Conservation (phyloP, 2,888 invertebrate species). For the Bombylius major region DNA sequence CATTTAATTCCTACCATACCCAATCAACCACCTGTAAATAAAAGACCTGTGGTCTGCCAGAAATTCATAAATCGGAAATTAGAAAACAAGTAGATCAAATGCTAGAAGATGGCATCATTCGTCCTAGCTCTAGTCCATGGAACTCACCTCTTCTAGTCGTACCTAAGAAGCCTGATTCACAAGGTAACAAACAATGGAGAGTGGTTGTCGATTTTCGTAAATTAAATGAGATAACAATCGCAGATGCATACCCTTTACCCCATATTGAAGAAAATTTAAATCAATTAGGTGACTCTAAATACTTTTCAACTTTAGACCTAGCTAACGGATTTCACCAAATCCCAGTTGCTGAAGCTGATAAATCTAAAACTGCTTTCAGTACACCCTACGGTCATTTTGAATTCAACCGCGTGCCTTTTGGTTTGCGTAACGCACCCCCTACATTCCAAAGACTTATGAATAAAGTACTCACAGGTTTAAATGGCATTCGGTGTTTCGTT, state of each 20-base stretch:
- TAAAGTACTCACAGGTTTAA: conserved; percentile 23
- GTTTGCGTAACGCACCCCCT: conserved; percentile 29
- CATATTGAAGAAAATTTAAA: conserved; percentile 27
- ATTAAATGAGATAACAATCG: conserved; percentile 27
- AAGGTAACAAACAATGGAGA: conserved; percentile 20
- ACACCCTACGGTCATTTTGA: conserved; percentile 24
- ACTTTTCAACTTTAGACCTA: conserved; percentile 28
- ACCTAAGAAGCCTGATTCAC: conserved; percentile 24
- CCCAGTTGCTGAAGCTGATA: conserved; percentile 5
- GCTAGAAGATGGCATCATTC: conserved; percentile 21
- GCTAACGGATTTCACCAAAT: conserved; percentile 29
- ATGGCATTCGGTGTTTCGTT: conserved; percentile 14
- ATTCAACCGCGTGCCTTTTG: conserved; percentile 26
- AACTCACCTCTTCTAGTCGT: conserved; percentile 17
- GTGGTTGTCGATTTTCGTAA: conserved; percentile 27
- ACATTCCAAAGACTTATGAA: conserved; percentile 32
- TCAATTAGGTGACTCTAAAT: conserved; percentile 24
- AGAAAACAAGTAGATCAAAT: conserved; percentile 20
- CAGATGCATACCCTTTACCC: conserved; percentile 25
- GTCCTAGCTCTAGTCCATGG: conserved; percentile 16
- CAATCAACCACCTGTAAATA: conserved; percentile 3
- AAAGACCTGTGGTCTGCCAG: conserved; percentile 7
- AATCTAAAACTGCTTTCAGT: conserved; percentile 27
- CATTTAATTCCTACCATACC: not conserved
- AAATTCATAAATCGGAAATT: conserved; percentile 6